These are phyloP conservation scores for Catalaphyllia jardinei DNA, from an alignment of 64 coral and sea anemone species.

Conservation along the genomic window DNA sequence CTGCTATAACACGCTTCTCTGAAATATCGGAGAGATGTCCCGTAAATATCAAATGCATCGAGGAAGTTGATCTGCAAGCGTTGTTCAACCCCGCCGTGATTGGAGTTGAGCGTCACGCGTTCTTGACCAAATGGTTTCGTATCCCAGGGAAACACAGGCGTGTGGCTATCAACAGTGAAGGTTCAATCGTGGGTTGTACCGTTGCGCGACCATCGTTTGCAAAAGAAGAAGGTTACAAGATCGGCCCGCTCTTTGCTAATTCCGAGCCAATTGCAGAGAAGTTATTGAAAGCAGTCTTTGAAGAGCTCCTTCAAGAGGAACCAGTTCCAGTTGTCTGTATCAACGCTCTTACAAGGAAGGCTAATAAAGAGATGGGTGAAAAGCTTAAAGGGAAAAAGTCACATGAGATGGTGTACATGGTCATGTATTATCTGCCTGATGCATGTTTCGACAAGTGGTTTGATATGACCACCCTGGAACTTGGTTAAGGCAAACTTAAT, in stretches of 20 bases:
- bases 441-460: conserved; percentile 44
- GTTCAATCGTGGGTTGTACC: conserved; percentile 45
- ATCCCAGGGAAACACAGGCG: conserved; percentile 2
- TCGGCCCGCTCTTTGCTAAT: conserved; percentile 39
- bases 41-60: not conserved
- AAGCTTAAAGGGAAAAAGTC: not conserved
- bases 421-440: not conserved
- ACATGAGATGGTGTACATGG: not conserved
- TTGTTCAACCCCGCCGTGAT: conserved; percentile 18
- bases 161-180: conserved; percentile 17
- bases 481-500: not conserved
- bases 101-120: conserved; percentile 30
- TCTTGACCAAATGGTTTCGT: conserved; percentile 26
- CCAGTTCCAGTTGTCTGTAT: not conserved
- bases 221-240: conserved; percentile 36
- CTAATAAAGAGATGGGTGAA: not conserved
- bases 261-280: conserved; percentile 29
- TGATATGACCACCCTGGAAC: conserved; percentile 1
- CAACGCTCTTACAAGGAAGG: not conserved
- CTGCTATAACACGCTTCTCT: not conserved
- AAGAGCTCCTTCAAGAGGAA: conserved; percentile 11
- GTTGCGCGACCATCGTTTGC: conserved; percentile 13
- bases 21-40: not conserved
- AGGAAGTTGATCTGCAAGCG: not conserved
- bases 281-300: conserved; percentile 31